A percentile compares a stretch with the other conserved stretches of the same genome.
These are phyloP conservation scores for Clavelina lepadiformis DNA, from an alignment of 23 tunicate species.

Conservation along the genomic window DNA sequence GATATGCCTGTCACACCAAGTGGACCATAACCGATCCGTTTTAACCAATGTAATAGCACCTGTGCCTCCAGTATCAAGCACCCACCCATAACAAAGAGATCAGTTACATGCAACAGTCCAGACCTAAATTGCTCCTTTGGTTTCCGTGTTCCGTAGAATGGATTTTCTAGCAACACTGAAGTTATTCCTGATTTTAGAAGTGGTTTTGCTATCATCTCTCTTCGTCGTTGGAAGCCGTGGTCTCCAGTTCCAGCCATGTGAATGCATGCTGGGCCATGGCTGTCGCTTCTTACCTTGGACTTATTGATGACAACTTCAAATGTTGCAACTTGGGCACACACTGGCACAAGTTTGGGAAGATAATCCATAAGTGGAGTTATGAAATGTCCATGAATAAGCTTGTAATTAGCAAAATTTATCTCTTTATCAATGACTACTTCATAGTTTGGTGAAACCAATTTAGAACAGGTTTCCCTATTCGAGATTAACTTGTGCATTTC, in stretches of 20 bases:
- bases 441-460: slow-evolving; percentile 32
- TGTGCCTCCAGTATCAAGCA: slow-evolving; percentile 76
- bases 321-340: slow-evolving; percentile 37
- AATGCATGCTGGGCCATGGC: slow-evolving; percentile 58
- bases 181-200: slow-evolving; percentile 50
- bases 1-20: slow-evolving; percentile 94
- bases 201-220: slow-evolving; percentile 96
- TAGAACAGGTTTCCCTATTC: slow-evolving; percentile 42
- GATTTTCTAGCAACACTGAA: slow-evolving; percentile 82
- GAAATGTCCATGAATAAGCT: slow-evolving; percentile 56
- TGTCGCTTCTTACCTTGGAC: background rate
- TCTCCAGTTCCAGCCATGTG: slow-evolving; percentile 99
- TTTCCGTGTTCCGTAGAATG: slow-evolving; percentile 83
- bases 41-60: slow-evolving; percentile 84
- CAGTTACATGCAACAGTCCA: slow-evolving; percentile 72
- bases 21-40: slow-evolving; percentile 64
- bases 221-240: slow-evolving; percentile 77
- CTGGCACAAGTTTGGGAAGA: slow-evolving; percentile 55
- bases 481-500: slow-evolving; percentile 63
- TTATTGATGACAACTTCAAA: slow-evolving; percentile 59
- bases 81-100: slow-evolving; percentile 78
- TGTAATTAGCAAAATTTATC: slow-evolving; percentile 17
- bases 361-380: slow-evolving; percentile 49
- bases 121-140: slow-evolving; percentile 76
- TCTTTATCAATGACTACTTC: slow-evolving; percentile 24